phyloP scores from a whole-genome alignment of 1,140 invertebrate species.

The Caerostris extrusa region DNA sequence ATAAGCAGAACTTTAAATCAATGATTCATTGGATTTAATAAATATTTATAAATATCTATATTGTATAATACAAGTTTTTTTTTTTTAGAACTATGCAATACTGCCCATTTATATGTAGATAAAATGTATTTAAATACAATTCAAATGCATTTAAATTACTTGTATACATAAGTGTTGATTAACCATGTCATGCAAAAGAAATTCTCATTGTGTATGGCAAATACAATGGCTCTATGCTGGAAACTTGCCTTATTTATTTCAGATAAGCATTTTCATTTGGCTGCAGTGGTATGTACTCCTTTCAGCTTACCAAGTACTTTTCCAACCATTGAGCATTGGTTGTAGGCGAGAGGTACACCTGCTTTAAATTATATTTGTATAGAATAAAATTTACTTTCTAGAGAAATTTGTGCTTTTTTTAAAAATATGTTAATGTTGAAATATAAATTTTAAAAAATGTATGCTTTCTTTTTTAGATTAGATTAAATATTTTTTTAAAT shows the following conservation, averaged over 20 bases:
- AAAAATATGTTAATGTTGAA: neutral
- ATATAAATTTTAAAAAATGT: neutral
- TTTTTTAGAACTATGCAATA: constrained; percentile 13
- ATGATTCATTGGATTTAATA: too few relatives aligned
- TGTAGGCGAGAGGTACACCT: constrained; percentile 14
- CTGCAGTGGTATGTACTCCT: neutral
- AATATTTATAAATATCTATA: too few relatives aligned
- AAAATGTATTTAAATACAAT: constrained; percentile 32
- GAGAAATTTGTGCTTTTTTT: neutral
- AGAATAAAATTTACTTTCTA: constrained; percentile 10
- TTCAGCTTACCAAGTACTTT: neutral
- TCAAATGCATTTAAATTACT: constrained; percentile 49
- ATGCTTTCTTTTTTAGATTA: too few relatives aligned
- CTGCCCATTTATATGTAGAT: constrained; percentile 33
- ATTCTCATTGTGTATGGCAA: neutral
- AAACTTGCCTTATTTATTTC: constrained; percentile 6
- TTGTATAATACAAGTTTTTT: neutral
- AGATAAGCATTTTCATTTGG: neutral
- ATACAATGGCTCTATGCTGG: neutral
- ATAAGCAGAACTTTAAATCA: too few relatives aligned
- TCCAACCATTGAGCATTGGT: constrained; percentile 10
- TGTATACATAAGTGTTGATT: constrained; percentile 36
- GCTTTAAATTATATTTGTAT: neutral
- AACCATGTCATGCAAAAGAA: neutral
- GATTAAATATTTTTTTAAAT: too few relatives aligned